phyloP scores from a whole-genome alignment of 64 coral and sea anemone genomes.

The Montipora capricornis region DNA sequence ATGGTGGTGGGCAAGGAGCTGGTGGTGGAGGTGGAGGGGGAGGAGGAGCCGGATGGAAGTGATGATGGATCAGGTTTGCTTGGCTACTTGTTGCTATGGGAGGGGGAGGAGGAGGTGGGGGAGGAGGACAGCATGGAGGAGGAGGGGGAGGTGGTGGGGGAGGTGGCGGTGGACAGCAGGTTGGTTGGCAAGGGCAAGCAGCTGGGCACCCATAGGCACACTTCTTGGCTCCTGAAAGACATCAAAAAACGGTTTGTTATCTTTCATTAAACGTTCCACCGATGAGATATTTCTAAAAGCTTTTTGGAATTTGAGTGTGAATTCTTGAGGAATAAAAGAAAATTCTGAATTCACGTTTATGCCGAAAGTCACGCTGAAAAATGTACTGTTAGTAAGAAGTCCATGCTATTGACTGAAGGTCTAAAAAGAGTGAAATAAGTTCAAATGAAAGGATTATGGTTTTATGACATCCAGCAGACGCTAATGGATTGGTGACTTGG shows the following conservation, averaged over 20 bases:
- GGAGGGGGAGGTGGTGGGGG: constrained; percentile 84
- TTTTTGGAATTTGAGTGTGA: too few relatives aligned
- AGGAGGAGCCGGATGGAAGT: constrained; percentile 79
- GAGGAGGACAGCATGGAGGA: constrained; percentile 69
- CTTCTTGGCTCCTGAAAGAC: constrained; percentile 75
- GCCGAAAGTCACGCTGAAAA: too few relatives aligned
- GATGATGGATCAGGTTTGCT: constrained; percentile 35
- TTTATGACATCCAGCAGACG: too few relatives aligned
- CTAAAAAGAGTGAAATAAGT: too few relatives aligned
- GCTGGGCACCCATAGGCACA: constrained; percentile 78
- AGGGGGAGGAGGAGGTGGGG: constrained; percentile 77
- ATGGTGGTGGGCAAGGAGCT: constrained; percentile 85
- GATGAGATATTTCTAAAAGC: background rate
- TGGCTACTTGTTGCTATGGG: constrained; percentile 42
- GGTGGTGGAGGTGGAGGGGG: constrained; percentile 87
- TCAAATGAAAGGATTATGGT: too few relatives aligned
- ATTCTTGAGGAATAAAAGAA: too few relatives aligned
- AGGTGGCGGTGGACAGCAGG: constrained; percentile 76
- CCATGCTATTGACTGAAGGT: too few relatives aligned
- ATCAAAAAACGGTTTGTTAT: background rate
- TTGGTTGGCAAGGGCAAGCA: constrained; percentile 67
- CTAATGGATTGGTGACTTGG: too few relatives aligned
- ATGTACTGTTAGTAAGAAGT: too few relatives aligned
- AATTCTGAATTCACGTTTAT: too few relatives aligned
- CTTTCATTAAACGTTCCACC: background rate